Base-by-base conservation (phyloP, 2,113 vertebrate species). In the Platycercus adscitus region DNA sequence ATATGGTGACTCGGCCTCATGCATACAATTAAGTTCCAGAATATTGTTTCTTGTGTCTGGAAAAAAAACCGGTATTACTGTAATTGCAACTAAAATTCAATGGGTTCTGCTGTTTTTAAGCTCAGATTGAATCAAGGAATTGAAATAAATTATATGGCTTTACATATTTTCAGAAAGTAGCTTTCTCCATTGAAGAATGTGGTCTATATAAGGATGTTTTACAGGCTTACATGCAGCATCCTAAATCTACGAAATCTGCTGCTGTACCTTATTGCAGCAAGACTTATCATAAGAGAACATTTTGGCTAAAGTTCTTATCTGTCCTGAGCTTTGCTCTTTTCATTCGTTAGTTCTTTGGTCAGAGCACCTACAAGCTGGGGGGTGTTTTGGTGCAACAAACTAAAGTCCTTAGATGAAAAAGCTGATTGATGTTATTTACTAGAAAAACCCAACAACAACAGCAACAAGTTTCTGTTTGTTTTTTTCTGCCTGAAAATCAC, bases 71-170 rank as follows among this genome's bases (percentile, higher is more conserved):
- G 49, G n/a, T 79, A 47, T 93, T 79, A 63, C 73, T 86, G 52
- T 77, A 90, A 93, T 93, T 94, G 72, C 43, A 80, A 58, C 33
- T 75, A 46, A 96, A 95, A 81, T 65, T 61, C n/a, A 61, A 58
- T 77, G 76, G 61, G 49, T 89, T 87, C 39, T 85, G 64, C 83
- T 84, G 68, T 52, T 94, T 94, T 85, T 82, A 64, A 88, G 31
- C 49, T 70, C 89, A 72, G 73, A 60, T 61, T 71, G 58, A 93
- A 86, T 49, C 71, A 58, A 52, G 84, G 76, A 75, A 75, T 64
- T 72, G 80, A 78, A 91, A 91, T 71, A 93, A 94, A 89, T 55
- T 43, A 58, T 43, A 47, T 1, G 3, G 61, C 52, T 80, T 91
- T 2, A 1, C 33, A 9, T 60, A 80, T 88, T 77, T 79, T 56